Conservation (phyloP, 2,113 vertebrate genomes). For the Xiphias gladius region DNA sequence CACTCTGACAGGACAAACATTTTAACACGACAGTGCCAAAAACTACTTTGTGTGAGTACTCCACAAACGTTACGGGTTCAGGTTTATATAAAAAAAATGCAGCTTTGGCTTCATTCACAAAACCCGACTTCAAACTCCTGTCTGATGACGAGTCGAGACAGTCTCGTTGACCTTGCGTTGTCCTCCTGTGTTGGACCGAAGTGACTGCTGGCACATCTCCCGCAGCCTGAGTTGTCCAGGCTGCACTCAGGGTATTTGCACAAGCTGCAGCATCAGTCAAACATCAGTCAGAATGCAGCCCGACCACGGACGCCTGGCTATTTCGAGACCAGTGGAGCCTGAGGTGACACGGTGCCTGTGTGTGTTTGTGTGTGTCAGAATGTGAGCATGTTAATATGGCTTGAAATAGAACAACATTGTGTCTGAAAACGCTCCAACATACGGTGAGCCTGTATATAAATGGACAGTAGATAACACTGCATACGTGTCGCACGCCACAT, state of each 20-base stretch:
- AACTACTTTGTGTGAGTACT: no score
- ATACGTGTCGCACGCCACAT: neutral
- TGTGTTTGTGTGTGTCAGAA: slow-evolving; percentile 28
- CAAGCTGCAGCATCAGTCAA: slow-evolving; percentile 11
- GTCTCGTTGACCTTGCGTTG: neutral
- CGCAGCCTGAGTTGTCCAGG: neutral
- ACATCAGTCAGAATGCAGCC: neutral
- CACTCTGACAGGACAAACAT: no score
- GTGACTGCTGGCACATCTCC: neutral
- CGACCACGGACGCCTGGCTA: neutral
- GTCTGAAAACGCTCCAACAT: neutral
- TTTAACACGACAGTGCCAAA: no score
- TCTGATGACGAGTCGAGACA: neutral
- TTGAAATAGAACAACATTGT: neutral
- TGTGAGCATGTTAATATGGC: neutral
- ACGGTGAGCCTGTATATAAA: neutral
- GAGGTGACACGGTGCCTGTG: neutral
- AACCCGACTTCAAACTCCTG: no score
- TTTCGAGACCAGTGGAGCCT: slow-evolving; percentile 12
- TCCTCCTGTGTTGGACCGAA: neutral
- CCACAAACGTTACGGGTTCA: no score
- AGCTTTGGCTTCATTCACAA: neutral
- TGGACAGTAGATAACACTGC: neutral
- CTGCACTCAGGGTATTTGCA: slow-evolving; percentile 10
- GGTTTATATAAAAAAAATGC: no score